These are phyloP conservation scores for Agrotis clavis DNA, from an alignment of 2,888 invertebrate species.

Conservation along the genomic window DNA sequence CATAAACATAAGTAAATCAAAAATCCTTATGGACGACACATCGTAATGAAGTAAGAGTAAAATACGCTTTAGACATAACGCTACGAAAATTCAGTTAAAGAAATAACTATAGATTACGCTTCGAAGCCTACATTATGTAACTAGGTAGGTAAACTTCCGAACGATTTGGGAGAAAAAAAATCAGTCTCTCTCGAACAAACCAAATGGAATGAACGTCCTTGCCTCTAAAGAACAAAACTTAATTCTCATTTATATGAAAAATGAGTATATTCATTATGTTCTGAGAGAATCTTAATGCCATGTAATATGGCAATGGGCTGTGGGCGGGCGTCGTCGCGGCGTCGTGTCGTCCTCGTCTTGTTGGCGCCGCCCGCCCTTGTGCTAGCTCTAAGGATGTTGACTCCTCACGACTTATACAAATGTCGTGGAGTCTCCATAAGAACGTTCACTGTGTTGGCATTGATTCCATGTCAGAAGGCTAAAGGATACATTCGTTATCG, in stretches of 20 bases:
- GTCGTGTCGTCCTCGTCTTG: conserved; percentile 31
- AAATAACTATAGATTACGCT: no score
- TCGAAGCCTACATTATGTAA: no score
- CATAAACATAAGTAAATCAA: no score
- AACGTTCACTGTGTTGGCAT: conserved; percentile 59
- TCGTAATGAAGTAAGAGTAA: not conserved
- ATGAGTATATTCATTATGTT: conserved; percentile 46
- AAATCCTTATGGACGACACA: no score
- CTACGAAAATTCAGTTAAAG: not conserved
- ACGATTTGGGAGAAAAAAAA: no score
- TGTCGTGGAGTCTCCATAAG: conserved; percentile 57
- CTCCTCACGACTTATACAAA: conserved; percentile 59
- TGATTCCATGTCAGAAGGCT: conserved; percentile 49
- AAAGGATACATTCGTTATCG: not conserved
- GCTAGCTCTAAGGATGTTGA: conserved; percentile 52
- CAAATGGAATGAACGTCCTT: conserved; percentile 18
- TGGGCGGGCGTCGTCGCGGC: conserved; percentile 46
- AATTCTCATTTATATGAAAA: conserved; percentile 38
- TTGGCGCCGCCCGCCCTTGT: conserved; percentile 55
- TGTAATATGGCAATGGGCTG: conserved; percentile 49
- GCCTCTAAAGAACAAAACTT: conserved; percentile 19
- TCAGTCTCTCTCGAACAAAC: not conserved
- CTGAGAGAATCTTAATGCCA: conserved; percentile 48
- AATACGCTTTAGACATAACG: not conserved
- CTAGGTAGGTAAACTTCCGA: no score